A percentile compares a stretch with the other conserved stretches of the same genome.
Evolutionary conservation across 2,888 invertebrate genomes (phyloP).

Genomic region (Diarsia mendica): DNA sequence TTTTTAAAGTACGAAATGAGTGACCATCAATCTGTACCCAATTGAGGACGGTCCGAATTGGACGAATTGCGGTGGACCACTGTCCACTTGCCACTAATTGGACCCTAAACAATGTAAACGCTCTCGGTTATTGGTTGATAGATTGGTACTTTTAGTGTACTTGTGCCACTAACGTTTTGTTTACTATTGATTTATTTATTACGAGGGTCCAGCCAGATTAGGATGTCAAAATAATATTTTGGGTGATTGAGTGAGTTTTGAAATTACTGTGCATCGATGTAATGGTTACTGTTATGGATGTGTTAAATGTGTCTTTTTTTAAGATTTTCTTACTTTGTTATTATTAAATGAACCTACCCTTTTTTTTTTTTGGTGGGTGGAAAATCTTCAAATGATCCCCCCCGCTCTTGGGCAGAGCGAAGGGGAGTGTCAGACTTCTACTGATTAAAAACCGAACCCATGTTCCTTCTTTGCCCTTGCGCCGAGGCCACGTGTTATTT

Average conservation of each 20-base stretch:
- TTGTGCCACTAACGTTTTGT: slow-evolving; percentile 51
- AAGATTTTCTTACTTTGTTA: too few species aligned
- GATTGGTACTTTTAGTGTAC: slow-evolving; percentile 69
- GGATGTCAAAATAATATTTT: slow-evolving; percentile 63
- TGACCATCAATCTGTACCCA: slow-evolving; percentile 76
- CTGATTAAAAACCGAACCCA: too few species aligned
- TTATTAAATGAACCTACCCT: too few species aligned
- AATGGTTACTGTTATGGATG: not conserved
- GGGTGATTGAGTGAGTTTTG: slow-evolving; percentile 48
- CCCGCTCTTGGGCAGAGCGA: too few species aligned
- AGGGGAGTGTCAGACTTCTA: too few species aligned
- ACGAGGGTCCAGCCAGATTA: slow-evolving; percentile 52
- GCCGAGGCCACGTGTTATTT: too few species aligned
- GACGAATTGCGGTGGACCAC: slow-evolving; percentile 72
- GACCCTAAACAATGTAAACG: slow-evolving; percentile 66
- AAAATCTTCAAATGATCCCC: too few species aligned
- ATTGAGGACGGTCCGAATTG: slow-evolving; percentile 71
- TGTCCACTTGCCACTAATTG: slow-evolving; percentile 80
- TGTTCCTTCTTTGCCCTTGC: too few species aligned
- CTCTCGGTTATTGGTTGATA: slow-evolving; percentile 75
- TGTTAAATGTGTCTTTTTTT: too few species aligned
- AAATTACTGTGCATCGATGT: not conserved
- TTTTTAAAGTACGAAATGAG: slow-evolving; percentile 62
- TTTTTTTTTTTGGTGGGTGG: too few species aligned
- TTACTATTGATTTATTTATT: slow-evolving; percentile 64